Evolutionary conservation across 23 tunicate species (phyloP).

Genomic region (Halocynthia roretzi): DNA sequence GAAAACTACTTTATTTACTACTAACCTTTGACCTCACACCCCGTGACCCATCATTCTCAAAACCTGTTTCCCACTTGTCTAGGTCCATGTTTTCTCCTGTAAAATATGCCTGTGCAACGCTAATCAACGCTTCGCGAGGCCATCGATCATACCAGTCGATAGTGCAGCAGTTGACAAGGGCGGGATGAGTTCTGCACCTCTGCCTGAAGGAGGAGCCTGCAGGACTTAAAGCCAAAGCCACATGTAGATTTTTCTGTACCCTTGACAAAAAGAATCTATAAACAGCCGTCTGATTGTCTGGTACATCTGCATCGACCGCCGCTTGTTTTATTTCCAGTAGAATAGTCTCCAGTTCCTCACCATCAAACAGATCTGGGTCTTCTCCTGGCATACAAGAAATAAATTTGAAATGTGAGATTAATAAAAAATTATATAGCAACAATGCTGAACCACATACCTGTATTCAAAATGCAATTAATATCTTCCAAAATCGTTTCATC

Average conservation of each 20-base stretch:
- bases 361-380: constrained; percentile 80
- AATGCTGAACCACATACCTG: constrained; percentile 36
- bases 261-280: constrained; percentile 59
- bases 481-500: constrained; percentile 88
- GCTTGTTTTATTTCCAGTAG: constrained; percentile 88
- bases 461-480: constrained; percentile 82
- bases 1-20: background rate
- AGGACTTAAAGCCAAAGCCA: constrained; percentile 78
- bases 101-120: constrained; percentile 86
- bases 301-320: constrained; percentile 70
- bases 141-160: constrained; percentile 96
- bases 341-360: constrained; percentile 80
- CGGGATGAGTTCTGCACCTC: constrained; percentile 82
- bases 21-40: constrained; percentile 6
- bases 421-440: background rate
- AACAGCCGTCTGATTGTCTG: constrained; percentile 62
- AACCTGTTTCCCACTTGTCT: background rate
- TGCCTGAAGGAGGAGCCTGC: constrained; percentile 75
- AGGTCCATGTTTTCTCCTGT: constrained; percentile 49
- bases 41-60: background rate
- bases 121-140: constrained; percentile 82
- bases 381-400: constrained; percentile 38
- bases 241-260: constrained; percentile 60
- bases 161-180: constrained; percentile 95
- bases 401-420: background rate